Evolutionary conservation across 2,797 vertebrate genomes (phyloP).

Genomic region (Rachycentron canadum): DNA sequence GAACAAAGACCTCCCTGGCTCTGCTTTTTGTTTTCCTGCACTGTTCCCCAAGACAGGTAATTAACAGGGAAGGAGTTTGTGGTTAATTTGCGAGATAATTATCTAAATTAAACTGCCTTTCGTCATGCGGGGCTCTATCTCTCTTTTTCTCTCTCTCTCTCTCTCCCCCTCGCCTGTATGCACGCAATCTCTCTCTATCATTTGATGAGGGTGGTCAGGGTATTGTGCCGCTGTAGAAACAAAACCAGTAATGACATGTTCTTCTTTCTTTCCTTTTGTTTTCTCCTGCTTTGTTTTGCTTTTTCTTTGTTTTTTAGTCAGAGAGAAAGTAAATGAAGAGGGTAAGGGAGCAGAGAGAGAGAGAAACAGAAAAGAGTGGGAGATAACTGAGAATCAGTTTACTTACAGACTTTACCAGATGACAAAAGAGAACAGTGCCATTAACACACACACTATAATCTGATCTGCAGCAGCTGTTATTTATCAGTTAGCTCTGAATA

Average conservation of each 20-base stretch:
- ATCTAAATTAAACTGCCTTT: slow-evolving; percentile 85
- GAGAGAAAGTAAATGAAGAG: slow-evolving; percentile 71
- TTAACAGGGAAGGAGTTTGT: slow-evolving; percentile 82
- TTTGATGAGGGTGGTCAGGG: slow-evolving; percentile 73
- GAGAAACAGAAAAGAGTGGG: slow-evolving; percentile 18
- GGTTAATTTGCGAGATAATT: slow-evolving; percentile 85
- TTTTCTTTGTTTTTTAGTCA: slow-evolving; percentile 59
- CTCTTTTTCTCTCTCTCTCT: slow-evolving; percentile 35
- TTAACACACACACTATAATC: slow-evolving; percentile 47
- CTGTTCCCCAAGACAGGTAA: slow-evolving; percentile 80
- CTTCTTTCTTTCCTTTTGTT: slow-evolving; percentile 71
- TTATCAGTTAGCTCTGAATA: slow-evolving; percentile 63
- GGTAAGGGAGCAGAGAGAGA: slow-evolving; percentile 54
- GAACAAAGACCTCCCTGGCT: slow-evolving; percentile 77
- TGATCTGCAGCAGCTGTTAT: slow-evolving; percentile 54
- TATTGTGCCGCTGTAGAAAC: slow-evolving; percentile 71
- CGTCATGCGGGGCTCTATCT: slow-evolving; percentile 52
- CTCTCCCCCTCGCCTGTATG: slow-evolving; percentile 29
- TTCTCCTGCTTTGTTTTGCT: slow-evolving; percentile 67
- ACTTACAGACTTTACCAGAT: slow-evolving; percentile 52
- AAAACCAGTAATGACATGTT: slow-evolving; percentile 76
- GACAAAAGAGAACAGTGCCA: slow-evolving; percentile 57
- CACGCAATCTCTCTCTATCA: slow-evolving; percentile 61
- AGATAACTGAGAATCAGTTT: slow-evolving; percentile 64
- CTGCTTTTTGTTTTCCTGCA: slow-evolving; percentile 75